These are phyloP conservation scores for Drosophila melanogaster DNA, from an alignment of 1,140 invertebrate genomes.

Conservation along the genomic window DNA sequence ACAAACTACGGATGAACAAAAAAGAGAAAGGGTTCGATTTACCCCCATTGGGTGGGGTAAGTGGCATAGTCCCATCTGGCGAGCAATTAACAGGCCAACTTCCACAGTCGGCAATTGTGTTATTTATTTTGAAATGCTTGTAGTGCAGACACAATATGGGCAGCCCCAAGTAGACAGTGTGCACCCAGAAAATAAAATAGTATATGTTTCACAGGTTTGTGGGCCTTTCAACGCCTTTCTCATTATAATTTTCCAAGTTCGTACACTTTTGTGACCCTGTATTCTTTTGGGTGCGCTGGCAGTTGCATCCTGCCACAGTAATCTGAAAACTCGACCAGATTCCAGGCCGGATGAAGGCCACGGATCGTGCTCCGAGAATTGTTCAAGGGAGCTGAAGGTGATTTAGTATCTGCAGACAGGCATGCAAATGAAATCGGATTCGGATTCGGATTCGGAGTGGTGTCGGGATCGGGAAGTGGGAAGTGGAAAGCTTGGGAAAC, in stretches of 20 bases:
- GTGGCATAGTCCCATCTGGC: background rate
- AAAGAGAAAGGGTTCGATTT: background rate
- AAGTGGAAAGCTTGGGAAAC: background rate
- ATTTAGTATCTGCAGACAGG: slow-evolving; percentile 82
- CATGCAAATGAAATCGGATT: slow-evolving; percentile 29
- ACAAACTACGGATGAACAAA: too few relatives aligned
- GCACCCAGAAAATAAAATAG: background rate
- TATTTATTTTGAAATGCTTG: slow-evolving; percentile 8
- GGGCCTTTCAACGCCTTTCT: too few relatives aligned
- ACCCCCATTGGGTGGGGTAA: too few relatives aligned
- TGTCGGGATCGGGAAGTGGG: background rate
- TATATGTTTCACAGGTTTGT: background rate
- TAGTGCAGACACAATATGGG: background rate
- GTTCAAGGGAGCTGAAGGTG: slow-evolving; percentile 63
- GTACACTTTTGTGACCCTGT: too few relatives aligned
- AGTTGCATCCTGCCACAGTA: background rate
- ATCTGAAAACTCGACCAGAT: background rate
- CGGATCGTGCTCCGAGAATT: slow-evolving; percentile 50
- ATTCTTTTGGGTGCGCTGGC: too few relatives aligned
- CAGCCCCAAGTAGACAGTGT: background rate
- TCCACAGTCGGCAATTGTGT: background rate
- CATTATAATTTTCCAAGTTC: too few relatives aligned
- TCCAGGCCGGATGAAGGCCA: slow-evolving; percentile 6
- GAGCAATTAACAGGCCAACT: slow-evolving; percentile 20
- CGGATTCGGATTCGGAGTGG: background rate